Evolutionary conservation across 2,888 invertebrate species (phyloP).

Genomic region (Leucophora obtusa): DNA sequence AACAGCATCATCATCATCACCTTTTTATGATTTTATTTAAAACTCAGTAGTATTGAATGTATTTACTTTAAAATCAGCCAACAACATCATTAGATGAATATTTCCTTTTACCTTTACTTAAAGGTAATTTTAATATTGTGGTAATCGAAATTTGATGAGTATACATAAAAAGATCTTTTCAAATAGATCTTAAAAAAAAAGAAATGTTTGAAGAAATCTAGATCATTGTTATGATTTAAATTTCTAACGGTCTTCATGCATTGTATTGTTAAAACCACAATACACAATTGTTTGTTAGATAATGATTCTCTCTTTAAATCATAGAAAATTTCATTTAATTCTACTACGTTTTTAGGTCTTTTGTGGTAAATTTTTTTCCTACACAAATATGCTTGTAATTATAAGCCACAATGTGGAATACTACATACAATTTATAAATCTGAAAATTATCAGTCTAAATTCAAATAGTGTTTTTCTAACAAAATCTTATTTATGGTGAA

Average conservation of each 20-base stretch:
- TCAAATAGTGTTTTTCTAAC: slow-evolving; percentile 26
- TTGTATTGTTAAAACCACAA: slow-evolving; percentile 43
- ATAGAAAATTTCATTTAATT: slow-evolving; percentile 21
- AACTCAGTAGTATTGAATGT: slow-evolving; percentile 11
- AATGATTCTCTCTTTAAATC: not conserved
- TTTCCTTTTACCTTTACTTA: slow-evolving; percentile 18
- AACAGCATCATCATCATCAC: not conserved
- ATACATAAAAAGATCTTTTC: slow-evolving; percentile 22
- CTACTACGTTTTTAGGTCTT: not conserved
- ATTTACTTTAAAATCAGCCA: slow-evolving; percentile 8
- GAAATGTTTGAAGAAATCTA: slow-evolving; percentile 20
- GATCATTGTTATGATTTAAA: slow-evolving; percentile 51
- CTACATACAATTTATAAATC: slow-evolving; percentile 20
- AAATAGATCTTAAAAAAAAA: not conserved
- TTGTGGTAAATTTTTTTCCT: not conserved
- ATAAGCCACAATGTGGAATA: not conserved
- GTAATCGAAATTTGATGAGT: slow-evolving; percentile 63
- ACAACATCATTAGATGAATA: slow-evolving; percentile 9
- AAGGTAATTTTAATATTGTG: slow-evolving; percentile 45
- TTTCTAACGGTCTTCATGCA: slow-evolving; percentile 29
- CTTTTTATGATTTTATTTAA: not conserved
- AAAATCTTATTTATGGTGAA: slow-evolving; percentile 42
- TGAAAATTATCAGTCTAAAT: slow-evolving; percentile 13
- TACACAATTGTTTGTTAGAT: slow-evolving; percentile 6
- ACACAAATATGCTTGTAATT: slow-evolving; percentile 9